Evolutionary conservation across 1,140 invertebrate species (phyloP).

Genomic region (Lordiphosa stackelbergi): DNA sequence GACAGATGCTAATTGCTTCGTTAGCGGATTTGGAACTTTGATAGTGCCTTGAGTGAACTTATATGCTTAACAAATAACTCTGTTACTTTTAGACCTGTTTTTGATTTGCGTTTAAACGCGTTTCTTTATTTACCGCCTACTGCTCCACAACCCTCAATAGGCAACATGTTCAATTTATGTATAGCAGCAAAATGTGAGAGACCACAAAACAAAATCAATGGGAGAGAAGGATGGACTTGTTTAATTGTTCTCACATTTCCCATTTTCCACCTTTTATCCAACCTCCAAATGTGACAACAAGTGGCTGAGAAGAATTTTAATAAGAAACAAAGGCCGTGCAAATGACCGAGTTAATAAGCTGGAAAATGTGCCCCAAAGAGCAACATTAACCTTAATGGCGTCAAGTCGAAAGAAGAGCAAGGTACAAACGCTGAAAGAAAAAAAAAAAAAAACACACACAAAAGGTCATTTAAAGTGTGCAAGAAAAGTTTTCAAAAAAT

Average conservation of each 20-base stretch:
- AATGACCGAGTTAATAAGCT: constrained; percentile 61
- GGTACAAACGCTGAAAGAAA: constrained; percentile 8
- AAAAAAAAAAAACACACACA: constrained; percentile 25
- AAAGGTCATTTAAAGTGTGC: constrained; percentile 5
- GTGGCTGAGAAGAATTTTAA: not conserved
- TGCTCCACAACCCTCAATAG: not conserved
- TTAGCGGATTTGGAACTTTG: constrained; percentile 52
- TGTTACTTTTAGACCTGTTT: no score
- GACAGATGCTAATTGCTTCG: constrained; percentile 59
- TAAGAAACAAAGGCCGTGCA: constrained; percentile 16
- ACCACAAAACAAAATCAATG: constrained; percentile 39
- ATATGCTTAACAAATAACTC: no score
- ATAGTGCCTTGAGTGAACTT: not conserved
- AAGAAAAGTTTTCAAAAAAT: constrained; percentile 3
- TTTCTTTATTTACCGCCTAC: constrained; percentile 1
- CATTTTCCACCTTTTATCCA: no score
- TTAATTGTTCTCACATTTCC: no score
- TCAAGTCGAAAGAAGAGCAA: constrained; percentile 28
- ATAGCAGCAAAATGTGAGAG: constrained; percentile 46
- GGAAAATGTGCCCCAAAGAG: constrained; percentile 57
- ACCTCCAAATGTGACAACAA: not conserved
- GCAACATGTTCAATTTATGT: constrained; percentile 64
- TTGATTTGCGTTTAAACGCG: no score
- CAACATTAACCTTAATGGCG: constrained; percentile 54
- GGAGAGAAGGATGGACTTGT: no score